Conservation (phyloP, 2,113 vertebrate genomes). For the Pseudopodoces humilis region DNA sequence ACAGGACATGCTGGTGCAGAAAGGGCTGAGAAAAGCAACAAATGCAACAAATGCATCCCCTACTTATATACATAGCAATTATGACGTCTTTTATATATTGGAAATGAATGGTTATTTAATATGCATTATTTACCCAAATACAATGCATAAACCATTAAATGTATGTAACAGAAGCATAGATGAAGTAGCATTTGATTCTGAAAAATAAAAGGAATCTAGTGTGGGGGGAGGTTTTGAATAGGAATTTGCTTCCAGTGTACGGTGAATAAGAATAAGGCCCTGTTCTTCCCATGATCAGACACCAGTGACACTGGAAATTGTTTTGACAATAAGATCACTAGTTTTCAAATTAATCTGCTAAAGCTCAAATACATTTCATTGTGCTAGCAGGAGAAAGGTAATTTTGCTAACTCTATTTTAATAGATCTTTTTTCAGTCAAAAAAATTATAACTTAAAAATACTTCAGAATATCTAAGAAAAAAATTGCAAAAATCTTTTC, state of each 20-base stretch:
- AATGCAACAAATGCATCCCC: neutral
- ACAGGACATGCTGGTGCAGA: neutral
- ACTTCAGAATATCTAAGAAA: neutral
- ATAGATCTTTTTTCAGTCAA: neutral
- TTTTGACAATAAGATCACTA: conserved; percentile 13
- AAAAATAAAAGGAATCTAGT: neutral
- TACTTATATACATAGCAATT: neutral
- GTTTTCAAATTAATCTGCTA: neutral
- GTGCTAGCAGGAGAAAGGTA: neutral
- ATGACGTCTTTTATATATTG: neutral
- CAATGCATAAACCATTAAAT: neutral
- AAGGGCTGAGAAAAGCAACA: neutral
- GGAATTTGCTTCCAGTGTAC: neutral
- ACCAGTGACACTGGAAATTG: neutral
- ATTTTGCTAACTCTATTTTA: neutral
- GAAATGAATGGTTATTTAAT: neutral
- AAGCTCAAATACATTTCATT: neutral
- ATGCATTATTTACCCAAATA: neutral
- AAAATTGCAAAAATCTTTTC: neutral
- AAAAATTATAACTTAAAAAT: neutral
- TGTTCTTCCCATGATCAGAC: neutral
- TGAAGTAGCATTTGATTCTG: neutral
- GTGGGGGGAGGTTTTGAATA: neutral
- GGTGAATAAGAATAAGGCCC: neutral
- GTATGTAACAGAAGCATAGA: neutral